Conservation (phyloP, 53 echinoderm and acorn worm species). For the Paracentrotus lividus region DNA sequence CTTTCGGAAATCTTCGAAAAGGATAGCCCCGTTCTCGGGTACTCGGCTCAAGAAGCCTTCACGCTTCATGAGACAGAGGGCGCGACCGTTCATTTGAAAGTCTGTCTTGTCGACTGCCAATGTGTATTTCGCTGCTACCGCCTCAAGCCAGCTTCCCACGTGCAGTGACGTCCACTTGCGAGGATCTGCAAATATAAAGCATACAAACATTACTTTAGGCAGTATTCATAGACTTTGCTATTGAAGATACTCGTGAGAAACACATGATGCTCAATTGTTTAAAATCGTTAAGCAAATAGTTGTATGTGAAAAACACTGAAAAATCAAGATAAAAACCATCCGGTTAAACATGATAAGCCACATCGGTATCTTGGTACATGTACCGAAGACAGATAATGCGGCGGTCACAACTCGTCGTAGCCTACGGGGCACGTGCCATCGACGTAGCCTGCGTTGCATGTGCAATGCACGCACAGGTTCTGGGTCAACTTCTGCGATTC, state of each 20-base stretch:
- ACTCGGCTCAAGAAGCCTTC: conserved; percentile 56
- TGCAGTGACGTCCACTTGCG: conserved; percentile 65
- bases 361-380: too few relatives aligned
- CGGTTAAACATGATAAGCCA: too few relatives aligned
- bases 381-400: too few relatives aligned
- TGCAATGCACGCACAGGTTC: too few relatives aligned
- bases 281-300: background rate
- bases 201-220: background rate
- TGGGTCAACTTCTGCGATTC: too few relatives aligned
- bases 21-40: conserved; percentile 59
- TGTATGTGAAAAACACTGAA: background rate
- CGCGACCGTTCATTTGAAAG: conserved; percentile 70
- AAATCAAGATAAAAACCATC: background rate
- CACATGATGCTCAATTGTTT: background rate
- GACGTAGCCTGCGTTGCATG: too few relatives aligned
- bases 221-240: background rate
- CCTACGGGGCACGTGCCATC: too few relatives aligned
- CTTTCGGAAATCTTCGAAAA: conserved; percentile 69
- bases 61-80: conserved; percentile 34
- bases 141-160: conserved; percentile 56
- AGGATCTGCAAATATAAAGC: conserved; percentile 55
- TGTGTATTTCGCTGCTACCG: conserved; percentile 37
- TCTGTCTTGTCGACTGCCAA: background rate
- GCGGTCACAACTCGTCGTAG: too few relatives aligned
- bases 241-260: background rate